Evolutionary conservation across 2,888 invertebrate species (phyloP).

Genomic region (Pemphredon lugubris): DNA sequence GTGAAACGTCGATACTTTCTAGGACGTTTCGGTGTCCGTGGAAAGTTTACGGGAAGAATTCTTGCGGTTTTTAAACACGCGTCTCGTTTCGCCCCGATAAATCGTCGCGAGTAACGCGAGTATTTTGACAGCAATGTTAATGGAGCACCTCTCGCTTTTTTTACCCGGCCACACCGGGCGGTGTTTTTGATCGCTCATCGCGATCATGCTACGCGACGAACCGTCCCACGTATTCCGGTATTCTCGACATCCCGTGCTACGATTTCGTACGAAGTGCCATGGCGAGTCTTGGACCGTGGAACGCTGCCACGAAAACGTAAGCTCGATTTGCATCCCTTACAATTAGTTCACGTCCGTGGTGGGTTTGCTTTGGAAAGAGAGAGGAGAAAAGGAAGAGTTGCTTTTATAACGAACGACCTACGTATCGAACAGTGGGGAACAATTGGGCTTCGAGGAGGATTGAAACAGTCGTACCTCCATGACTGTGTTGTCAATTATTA

Average conservation of each 20-base stretch:
- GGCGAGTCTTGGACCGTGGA: conserved; percentile 18
- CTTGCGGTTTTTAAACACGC: too few relatives aligned
- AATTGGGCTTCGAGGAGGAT: too few relatives aligned
- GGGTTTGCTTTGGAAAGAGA: too few relatives aligned
- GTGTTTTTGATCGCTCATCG: background rate
- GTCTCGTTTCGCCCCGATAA: too few relatives aligned
- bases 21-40: background rate
- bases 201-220: conserved; percentile 9
- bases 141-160: conserved; percentile 3
- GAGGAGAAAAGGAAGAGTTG: too few relatives aligned
- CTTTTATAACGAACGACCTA: too few relatives aligned
- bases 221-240: background rate
- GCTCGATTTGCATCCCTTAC: conserved; percentile 1
- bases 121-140: background rate
- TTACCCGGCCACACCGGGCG: background rate
- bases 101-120: too few relatives aligned
- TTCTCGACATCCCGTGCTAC: background rate
- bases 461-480: too few relatives aligned
- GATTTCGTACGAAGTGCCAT: conserved; percentile 26
- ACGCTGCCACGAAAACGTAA: conserved; percentile 41
- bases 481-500: too few relatives aligned
- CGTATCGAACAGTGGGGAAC: too few relatives aligned
- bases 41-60: background rate
- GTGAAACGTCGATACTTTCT: background rate
- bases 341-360: background rate